phyloP scores from a whole-genome alignment of 2,797 vertebrate species.

The Neopelma chrysocephalum region DNA sequence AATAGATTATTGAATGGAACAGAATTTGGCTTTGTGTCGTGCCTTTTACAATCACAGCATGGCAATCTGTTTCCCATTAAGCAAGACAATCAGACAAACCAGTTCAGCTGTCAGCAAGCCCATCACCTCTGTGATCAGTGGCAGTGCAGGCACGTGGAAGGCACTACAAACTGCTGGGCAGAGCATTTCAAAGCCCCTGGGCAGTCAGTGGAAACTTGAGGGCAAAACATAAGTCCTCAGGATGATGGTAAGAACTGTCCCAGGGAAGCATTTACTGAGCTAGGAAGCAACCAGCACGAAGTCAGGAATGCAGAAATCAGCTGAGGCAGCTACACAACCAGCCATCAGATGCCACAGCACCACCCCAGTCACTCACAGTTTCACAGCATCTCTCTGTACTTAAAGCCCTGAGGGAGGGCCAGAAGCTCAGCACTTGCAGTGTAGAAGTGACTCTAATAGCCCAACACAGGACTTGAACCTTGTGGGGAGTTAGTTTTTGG shows the following conservation, averaged over 20 bases:
- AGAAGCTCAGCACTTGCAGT: not conserved
- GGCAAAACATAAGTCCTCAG: not conserved
- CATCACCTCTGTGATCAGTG: not conserved
- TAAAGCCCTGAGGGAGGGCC: not conserved
- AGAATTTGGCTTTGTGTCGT: not conserved
- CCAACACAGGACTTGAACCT: not conserved
- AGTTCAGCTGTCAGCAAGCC: not conserved
- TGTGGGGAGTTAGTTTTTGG: not conserved
- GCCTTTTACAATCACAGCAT: not conserved
- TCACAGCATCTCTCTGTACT: not conserved
- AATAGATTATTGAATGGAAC: not conserved
- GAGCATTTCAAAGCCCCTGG: not conserved
- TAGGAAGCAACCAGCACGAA: not conserved
- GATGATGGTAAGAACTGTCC: not conserved
- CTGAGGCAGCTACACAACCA: not conserved
- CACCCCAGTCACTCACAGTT: not conserved
- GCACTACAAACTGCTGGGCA: not conserved
- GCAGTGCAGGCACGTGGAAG: not conserved
- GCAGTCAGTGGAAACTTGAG: not conserved
- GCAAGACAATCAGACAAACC: not conserved
- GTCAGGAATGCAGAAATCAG: not conserved
- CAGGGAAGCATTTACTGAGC: not conserved
- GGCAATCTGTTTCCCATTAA: not conserved
- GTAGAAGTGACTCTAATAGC: fast-evolving
- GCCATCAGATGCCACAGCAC: not conserved